Percentiles rank a stretch among this genome's conserved stretches.
These are phyloP conservation scores for Spilosoma lubricipeda DNA, from an alignment of 2,888 invertebrate species.

Conservation along the genomic window DNA sequence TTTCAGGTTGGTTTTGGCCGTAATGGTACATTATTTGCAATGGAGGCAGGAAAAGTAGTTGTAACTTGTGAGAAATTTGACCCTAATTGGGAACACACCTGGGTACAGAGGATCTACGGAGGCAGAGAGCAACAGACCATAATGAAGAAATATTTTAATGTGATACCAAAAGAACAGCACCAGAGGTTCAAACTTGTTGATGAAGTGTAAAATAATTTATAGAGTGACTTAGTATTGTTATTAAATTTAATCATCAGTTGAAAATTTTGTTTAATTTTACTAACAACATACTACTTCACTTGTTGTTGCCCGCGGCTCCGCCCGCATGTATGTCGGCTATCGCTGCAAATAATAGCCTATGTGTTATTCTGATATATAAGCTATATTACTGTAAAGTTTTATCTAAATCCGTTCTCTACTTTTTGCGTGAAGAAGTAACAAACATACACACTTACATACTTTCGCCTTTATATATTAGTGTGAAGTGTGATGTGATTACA, in stretches of 20 bases:
- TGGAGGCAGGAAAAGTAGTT: conserved; percentile 91
- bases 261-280: conserved; percentile 2
- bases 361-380: no score
- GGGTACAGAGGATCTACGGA: conserved; percentile 89
- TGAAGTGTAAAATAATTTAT: conserved; percentile 82
- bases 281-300: not conserved
- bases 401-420: no score
- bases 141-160: conserved; percentile 94
- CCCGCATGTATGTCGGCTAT: no score
- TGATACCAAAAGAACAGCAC: conserved; percentile 92
- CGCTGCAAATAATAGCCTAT: no score
- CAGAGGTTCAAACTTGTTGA: conserved; percentile 92
- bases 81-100: conserved; percentile 91
- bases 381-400: no score
- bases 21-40: conserved; percentile 93
- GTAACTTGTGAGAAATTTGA: conserved; percentile 94
- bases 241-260: conserved; percentile 37
- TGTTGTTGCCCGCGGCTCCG: no score
- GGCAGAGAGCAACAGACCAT: conserved; percentile 89
- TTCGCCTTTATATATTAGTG: no score
- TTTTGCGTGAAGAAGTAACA: no score
- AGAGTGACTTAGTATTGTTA: conserved; percentile 18
- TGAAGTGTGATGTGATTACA: no score
- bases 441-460: no score
- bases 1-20: conserved; percentile 93